Base-by-base conservation (phyloP, 2,888 invertebrate species). In the Eumerus sabulonum region DNA sequence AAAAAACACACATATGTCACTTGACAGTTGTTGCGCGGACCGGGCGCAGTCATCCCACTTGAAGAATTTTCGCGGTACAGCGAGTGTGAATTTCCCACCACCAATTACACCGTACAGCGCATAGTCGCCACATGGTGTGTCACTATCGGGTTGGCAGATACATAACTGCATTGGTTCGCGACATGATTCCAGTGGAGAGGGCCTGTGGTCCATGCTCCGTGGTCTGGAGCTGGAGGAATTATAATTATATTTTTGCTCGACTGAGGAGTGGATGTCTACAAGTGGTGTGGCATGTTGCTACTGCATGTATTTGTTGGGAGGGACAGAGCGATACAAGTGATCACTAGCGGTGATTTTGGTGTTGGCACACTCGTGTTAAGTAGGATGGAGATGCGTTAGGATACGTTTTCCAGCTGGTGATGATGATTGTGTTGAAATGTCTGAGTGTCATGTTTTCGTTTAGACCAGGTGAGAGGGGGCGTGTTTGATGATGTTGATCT, bases 1-100 rank as follows among this genome's bases (percentile, higher is more conserved):
- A 63, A 77, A n/a, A 27, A 27, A 77, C 73, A 77, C 67, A 77
- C 73, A 73, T 77, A 67, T 72, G 72, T 77, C 76, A 66, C 76
- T 48, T 67, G 60, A 38, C 56, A 60, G 47, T 48, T 57, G 62
- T 35, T 57, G 62, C 35, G 18, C 57, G 40, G 71, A 38, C 38
- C 56, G 40, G 44, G 36, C 17, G 17, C 56, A 63, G 48, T 38
- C 71, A 62, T 53, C 72, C 71, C 76, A 71, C 66, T 59, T 62
- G 56, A 72, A 60, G 56, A 56, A 51, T 47, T 67, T 62, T 57
- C 18, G 27, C 47, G 45, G 38, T 56, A 47, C 57, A 19, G 18
- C 51, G 53, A 67, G 66, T 72, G 63, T 54, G 77, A 77, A 63
- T 63, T 77, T 77, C 77, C 77, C 77, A 77, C 76, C 76, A 67